Evolutionary conservation across 2,888 invertebrate genomes (phyloP), one percentile per base, ranked within the genome.

Genomic region (Ichneumon xanthorius): DNA sequence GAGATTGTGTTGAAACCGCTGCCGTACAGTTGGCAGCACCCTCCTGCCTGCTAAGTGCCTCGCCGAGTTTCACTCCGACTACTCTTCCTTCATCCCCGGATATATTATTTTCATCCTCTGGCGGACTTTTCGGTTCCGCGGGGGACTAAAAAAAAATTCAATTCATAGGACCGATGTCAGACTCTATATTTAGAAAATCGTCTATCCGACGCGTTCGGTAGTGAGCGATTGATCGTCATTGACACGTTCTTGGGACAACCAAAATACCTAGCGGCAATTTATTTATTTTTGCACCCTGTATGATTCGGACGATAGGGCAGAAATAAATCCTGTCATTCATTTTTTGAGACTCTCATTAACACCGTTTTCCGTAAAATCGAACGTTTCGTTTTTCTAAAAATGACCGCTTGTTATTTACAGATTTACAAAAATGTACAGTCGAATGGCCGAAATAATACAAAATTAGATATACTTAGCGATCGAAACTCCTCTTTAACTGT

Each of bases 1-100:
- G 86, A 88, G 89, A 89, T 90, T 90, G 89, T 89, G 50, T 68
- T 90, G 88, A 87, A 63, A 83, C 86, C 84, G 85, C 75, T 86
- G 37, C 65, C 33, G 48, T 26, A 78, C 53, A 53, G 48, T 70
- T 78, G 77, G 73, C 77, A 80, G 72, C 73, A 72, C 65, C 26
- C 22, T 30, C 53, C 68, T 55, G 50, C 14, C 30, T 6, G 2
- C 19, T 22, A n/a, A 37, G 33, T 33, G 22, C 58, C 37, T 71
- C 40, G 16, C n/a, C 9, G 6, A 53, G 14, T 16, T 26, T 53
- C 9, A 22, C 40, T 14, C n/a, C 45, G 33, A 30, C 33, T 14
- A 30, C 63, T 37, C 19, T 11, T 26, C 14, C 53, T 71, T 55
- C 9, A 68, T 48, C 55, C 48, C 50, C 37, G 14, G 9, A 37